A percentile compares a stretch with the other conserved stretches of the same genome.
Evolutionary conservation across 2,888 invertebrate genomes (phyloP).

Genomic region (Corbicula japonica): DNA sequence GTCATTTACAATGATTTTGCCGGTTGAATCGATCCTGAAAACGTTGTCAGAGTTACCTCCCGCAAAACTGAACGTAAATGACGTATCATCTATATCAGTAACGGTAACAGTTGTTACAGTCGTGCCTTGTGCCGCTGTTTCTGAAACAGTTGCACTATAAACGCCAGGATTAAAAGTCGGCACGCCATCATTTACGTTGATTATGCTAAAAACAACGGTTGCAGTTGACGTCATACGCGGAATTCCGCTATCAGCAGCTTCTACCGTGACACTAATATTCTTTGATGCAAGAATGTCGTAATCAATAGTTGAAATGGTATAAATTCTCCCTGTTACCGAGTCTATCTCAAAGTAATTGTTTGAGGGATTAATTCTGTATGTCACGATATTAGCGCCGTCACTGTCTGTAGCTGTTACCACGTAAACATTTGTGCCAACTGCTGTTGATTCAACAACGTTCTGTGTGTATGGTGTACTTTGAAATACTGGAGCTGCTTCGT

Average conservation of each 20-base stretch:
- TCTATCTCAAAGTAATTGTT: conserved; percentile 76
- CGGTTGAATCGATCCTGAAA: conserved; percentile 63
- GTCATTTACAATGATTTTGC: conserved; percentile 73
- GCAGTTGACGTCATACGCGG: conserved; percentile 48
- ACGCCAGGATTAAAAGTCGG: conserved; percentile 97
- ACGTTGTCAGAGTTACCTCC: conserved; percentile 60
- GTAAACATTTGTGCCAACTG: conserved; percentile 52
- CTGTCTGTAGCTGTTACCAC: conserved; percentile 61
- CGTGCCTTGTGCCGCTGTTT: conserved; percentile 90
- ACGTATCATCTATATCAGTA: conserved; percentile 65
- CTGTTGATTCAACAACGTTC: conserved; percentile 68
- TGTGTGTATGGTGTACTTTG: conserved; percentile 63
- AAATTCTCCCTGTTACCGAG: conserved; percentile 68
- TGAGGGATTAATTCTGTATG: conserved; percentile 68
- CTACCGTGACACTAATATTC: conserved; percentile 68
- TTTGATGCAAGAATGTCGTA: conserved; percentile 73
- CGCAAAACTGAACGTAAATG: conserved; percentile 45
- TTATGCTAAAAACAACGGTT: conserved; percentile 96
- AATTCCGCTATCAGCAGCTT: conserved; percentile 66
- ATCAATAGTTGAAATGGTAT: conserved; percentile 56
- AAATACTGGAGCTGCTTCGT: conserved; percentile 69
- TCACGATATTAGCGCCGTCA: conserved; percentile 69
- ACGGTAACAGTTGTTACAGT: conserved; percentile 60
- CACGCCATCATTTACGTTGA: conserved; percentile 97
- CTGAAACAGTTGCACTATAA: conserved; percentile 95